Conservation (phyloP, 2,888 invertebrate species). For the Eudemis profundana region DNA sequence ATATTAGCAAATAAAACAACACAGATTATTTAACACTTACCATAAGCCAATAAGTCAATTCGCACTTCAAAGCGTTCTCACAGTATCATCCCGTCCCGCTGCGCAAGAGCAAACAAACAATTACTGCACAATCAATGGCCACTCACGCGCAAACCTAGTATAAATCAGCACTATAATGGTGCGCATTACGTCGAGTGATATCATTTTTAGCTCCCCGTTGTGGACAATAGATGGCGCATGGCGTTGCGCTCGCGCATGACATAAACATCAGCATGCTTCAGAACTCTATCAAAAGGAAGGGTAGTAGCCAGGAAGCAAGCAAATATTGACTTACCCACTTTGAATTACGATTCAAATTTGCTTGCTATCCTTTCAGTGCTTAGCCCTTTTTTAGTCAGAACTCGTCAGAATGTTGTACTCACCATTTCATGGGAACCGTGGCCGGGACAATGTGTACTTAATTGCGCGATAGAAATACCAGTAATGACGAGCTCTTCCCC, state of each 20-base stretch:
- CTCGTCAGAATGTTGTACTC: constrained; percentile 58
- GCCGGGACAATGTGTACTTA: constrained; percentile 77
- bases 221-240: constrained; percentile 70
- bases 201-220: constrained; percentile 64
- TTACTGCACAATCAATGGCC: constrained; percentile 78
- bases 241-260: constrained; percentile 66
- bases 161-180: constrained; percentile 75
- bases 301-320: not conserved
- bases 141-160: constrained; percentile 71
- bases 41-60: constrained; percentile 68
- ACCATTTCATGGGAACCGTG: constrained; percentile 81
- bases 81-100: constrained; percentile 59
- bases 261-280: constrained; percentile 48
- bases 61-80: constrained; percentile 68
- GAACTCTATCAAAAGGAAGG: constrained; percentile 14
- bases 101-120: constrained; percentile 77
- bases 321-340: not conserved
- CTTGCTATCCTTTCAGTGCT: not conserved
- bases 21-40: constrained; percentile 55
- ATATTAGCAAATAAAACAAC: constrained; percentile 51
- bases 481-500: constrained; percentile 71
- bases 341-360: not conserved
- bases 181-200: constrained; percentile 64
- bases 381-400: not conserved
- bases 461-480: constrained; percentile 81